Conservation (phyloP, 2,797 vertebrate species). For the Eleutherodactylus coqui region DNA sequence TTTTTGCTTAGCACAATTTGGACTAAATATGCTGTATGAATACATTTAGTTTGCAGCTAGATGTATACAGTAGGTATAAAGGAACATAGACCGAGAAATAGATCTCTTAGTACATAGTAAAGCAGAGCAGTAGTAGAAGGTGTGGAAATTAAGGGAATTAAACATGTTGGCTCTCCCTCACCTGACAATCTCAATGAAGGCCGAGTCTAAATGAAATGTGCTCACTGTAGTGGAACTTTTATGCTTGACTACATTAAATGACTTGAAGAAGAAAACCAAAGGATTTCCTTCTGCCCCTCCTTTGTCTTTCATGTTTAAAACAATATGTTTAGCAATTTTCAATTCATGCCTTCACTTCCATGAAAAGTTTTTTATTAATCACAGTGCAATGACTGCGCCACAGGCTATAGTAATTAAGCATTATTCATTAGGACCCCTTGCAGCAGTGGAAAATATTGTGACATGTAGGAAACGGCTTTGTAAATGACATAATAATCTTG, state of each 20-base stretch:
- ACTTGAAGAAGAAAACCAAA: not conserved
- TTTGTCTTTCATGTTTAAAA: constrained; percentile 1
- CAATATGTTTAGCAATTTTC: not conserved
- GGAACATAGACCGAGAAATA: too few relatives aligned
- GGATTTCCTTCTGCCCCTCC: not conserved
- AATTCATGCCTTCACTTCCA: not conserved
- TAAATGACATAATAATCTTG: constrained; percentile 15
- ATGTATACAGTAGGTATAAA: too few relatives aligned
- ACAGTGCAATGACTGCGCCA: constrained; percentile 2
- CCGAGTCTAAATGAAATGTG: not conserved
- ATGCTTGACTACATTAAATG: not conserved
- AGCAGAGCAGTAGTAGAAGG: not conserved
- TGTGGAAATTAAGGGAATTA: not conserved
- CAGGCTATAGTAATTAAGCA: constrained; percentile 31
- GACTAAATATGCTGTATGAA: too few relatives aligned
- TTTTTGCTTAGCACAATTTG: too few relatives aligned
- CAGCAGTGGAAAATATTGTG: constrained; percentile 16
- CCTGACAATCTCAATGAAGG: not conserved
- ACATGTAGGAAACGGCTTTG: constrained; percentile 20
- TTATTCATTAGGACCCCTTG: constrained; percentile 33
- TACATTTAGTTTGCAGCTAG: too few relatives aligned
- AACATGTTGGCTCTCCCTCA: not conserved
- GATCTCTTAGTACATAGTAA: too few relatives aligned
- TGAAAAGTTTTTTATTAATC: constrained; percentile 9
- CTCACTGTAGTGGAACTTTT: not conserved